Evolutionary conservation across 2,888 invertebrate species (phyloP).

Genomic region (Cremastinae sp.): DNA sequence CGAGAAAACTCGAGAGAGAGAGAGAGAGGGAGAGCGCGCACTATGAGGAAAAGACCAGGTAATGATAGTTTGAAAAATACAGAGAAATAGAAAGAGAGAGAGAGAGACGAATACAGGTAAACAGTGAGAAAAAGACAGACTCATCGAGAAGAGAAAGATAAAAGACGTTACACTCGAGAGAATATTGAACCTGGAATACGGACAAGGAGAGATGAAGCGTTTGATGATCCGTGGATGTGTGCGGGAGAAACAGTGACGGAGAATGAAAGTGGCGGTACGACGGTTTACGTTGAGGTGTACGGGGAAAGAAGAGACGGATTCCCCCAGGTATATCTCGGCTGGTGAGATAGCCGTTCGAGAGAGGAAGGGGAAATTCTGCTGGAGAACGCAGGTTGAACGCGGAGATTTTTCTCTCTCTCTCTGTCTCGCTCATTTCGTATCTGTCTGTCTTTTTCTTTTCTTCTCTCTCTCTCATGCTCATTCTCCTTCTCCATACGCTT

Average conservation of each 20-base stretch:
- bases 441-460: constrained; percentile 21
- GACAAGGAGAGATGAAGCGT: constrained; percentile 42
- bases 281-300: not conserved
- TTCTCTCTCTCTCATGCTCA: constrained; percentile 28
- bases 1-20: not conserved
- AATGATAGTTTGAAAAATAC: too few relatives aligned
- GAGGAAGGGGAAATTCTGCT: constrained; percentile 51
- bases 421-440: constrained; percentile 41
- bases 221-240: too few relatives aligned
- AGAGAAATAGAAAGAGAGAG: constrained; percentile 4
- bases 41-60: too few relatives aligned
- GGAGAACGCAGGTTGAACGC: constrained; percentile 76
- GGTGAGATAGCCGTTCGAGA: constrained; percentile 28
- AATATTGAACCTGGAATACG: constrained; percentile 60
- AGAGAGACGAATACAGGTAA: too few relatives aligned
- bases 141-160: constrained; percentile 24
- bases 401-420: constrained; percentile 68
- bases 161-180: constrained; percentile 31
- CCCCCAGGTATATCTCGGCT: constrained; percentile 54
- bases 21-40: constrained; percentile 2
- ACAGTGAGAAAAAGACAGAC: constrained; percentile 40
- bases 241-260: constrained; percentile 48
- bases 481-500: constrained; percentile 12
- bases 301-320: constrained; percentile 41
- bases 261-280: constrained; percentile 44